Conservation (phyloP, 2,888 invertebrate species). For the Clitarchus hookeri region DNA sequence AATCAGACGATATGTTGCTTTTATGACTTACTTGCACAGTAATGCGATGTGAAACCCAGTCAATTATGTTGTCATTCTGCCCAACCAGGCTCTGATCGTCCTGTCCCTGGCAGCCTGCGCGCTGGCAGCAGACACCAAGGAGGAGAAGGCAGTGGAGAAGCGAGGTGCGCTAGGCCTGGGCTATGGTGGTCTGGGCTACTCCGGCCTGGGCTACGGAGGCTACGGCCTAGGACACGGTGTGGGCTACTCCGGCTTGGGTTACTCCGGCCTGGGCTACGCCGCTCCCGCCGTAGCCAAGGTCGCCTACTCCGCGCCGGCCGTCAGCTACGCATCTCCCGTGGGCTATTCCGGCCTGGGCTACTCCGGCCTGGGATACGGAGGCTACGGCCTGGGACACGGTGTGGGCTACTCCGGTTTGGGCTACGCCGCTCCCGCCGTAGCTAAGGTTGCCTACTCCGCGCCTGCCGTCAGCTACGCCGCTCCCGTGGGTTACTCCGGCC, state of each 20-base stretch:
- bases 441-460: conserved; percentile 32
- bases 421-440: conserved; percentile 31
- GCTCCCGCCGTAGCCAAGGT: conserved; percentile 24
- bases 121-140: conserved; percentile 41
- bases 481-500: conserved; percentile 32
- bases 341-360: conserved; percentile 28
- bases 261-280: conserved; percentile 33
- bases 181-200: conserved; percentile 27
- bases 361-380: conserved; percentile 30
- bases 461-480: conserved; percentile 35
- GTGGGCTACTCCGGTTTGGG: conserved; percentile 29
- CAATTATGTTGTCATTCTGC: neutral
- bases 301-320: too few relatives aligned
- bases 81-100: conserved; percentile 35
- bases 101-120: conserved; percentile 37
- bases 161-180: conserved; percentile 41
- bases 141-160: conserved; percentile 48
- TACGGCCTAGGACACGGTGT: too few relatives aligned
- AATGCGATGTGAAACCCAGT: too few relatives aligned
- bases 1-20: too few relatives aligned
- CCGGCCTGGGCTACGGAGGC: conserved; percentile 29
- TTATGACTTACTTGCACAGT: too few relatives aligned
- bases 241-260: conserved; percentile 24
- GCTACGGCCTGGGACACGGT: conserved; percentile 29
- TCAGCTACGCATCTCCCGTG: too few relatives aligned